Evolutionary conservation across 2,888 invertebrate genomes (phyloP).

Genomic region (Diarsia mendica): DNA sequence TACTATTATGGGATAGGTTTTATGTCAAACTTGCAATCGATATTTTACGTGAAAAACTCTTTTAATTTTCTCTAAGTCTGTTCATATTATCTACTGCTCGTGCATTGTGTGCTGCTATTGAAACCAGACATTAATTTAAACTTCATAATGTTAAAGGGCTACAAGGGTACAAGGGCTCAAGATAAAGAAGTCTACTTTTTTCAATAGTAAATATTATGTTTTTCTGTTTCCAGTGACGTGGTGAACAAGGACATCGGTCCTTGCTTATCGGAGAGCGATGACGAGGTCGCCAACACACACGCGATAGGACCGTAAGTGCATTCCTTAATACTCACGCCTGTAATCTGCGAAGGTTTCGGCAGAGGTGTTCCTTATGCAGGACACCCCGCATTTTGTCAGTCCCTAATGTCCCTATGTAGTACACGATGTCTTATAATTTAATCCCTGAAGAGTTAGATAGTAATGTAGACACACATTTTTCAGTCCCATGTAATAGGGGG

Average conservation of each 20-base stretch:
- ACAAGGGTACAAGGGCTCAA: neutral
- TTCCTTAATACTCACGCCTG: neutral
- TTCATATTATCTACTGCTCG: no score
- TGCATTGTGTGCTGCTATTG: neutral
- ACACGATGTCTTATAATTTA: neutral
- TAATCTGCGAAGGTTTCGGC: neutral
- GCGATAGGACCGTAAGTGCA: conserved; percentile 85
- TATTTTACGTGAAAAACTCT: neutral
- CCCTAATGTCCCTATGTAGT: no score
- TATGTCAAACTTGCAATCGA: neutral
- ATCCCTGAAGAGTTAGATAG: neutral
- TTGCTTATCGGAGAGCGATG: conserved; percentile 94
- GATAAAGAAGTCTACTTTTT: neutral
- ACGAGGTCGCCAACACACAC: conserved; percentile 90
- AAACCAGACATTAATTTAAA: neutral
- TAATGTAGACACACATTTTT: neutral
- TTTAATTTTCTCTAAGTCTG: no score
- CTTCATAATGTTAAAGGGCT: neutral
- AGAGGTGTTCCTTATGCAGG: neutral
- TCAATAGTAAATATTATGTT: neutral
- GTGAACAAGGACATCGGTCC: conserved; percentile 91
- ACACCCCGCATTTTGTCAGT: neutral
- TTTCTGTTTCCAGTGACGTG: conserved; percentile 79
- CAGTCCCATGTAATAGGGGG: neutral
- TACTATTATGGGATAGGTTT: neutral